Evolutionary conservation across 2,888 invertebrate genomes (phyloP).

Genomic region (Axea sp.): DNA sequence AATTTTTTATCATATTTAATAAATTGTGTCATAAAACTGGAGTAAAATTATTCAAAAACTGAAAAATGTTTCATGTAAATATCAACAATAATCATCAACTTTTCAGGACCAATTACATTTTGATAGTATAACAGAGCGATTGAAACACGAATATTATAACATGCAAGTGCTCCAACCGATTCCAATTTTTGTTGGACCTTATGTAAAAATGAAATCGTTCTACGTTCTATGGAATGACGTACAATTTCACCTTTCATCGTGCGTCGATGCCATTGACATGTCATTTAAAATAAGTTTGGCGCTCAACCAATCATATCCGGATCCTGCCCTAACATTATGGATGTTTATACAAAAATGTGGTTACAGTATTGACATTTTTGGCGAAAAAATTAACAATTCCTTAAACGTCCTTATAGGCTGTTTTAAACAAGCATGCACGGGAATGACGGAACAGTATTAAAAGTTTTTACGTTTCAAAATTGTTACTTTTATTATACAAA

Average conservation of each 20-base stretch:
- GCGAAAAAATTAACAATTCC: conserved; percentile 40
- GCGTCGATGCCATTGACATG: conserved; percentile 39
- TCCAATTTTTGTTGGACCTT: conserved; percentile 36
- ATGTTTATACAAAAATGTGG: conserved; percentile 44
- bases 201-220: conserved; percentile 21
- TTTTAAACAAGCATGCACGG: conserved; percentile 28
- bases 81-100: no score
- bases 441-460: no score
- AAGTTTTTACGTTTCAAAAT: no score
- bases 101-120: no score
- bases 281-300: conserved; percentile 32
- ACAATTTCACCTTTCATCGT: conserved; percentile 13
- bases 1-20: no score
- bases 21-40: no score
- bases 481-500: no score
- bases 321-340: conserved; percentile 29
- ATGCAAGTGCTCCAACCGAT: conserved; percentile 18
- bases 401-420: conserved; percentile 36
- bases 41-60: no score
- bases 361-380: conserved; percentile 39
- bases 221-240: conserved; percentile 24
- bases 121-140: conserved; percentile 1
- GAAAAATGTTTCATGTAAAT: no score
- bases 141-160: conserved; percentile 10
- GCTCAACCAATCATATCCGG: conserved; percentile 25